Conservation (phyloP, 2,113 vertebrate genomes). For the Bubo scandiacus region DNA sequence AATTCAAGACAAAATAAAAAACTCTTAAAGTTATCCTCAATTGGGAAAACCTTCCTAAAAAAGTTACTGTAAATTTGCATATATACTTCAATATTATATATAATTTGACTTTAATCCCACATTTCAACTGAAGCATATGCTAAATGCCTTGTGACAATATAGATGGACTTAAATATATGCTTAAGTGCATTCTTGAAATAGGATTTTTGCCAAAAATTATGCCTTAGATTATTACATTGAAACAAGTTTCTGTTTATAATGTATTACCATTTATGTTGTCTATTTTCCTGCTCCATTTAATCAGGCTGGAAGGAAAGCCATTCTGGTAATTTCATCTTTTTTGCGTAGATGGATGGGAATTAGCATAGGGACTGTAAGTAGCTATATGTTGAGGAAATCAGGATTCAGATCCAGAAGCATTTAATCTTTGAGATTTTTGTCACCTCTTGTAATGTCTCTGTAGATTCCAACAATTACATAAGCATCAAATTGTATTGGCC, state of each 20-base stretch:
- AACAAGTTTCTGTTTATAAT: conserved; percentile 18
- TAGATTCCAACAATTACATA: not conserved
- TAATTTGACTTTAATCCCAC: not conserved
- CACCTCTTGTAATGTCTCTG: not conserved
- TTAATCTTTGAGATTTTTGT: not conserved
- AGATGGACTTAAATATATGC: not conserved
- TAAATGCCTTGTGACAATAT: not conserved
- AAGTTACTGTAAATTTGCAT: not conserved
- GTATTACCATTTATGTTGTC: conserved; percentile 16
- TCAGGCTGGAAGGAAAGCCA: conserved; percentile 23
- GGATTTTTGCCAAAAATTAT: conserved; percentile 7
- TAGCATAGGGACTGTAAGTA: not conserved
- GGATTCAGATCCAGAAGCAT: not conserved
- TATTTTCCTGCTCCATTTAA: conserved; percentile 51
- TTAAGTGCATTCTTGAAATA: conserved; percentile 13
- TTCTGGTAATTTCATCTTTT: conserved; percentile 43
- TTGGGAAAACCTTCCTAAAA: not conserved
- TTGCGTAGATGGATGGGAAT: conserved; percentile 1
- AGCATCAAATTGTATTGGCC: not conserved
- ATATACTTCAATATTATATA: not conserved
- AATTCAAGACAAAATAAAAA: not conserved
- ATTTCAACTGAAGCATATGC: not conserved
- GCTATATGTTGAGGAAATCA: not conserved
- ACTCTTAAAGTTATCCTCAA: not conserved
- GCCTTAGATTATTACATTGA: conserved; percentile 10